Conservation (phyloP, 2,888 invertebrate species). For the Hypercompe scribonia region DNA sequence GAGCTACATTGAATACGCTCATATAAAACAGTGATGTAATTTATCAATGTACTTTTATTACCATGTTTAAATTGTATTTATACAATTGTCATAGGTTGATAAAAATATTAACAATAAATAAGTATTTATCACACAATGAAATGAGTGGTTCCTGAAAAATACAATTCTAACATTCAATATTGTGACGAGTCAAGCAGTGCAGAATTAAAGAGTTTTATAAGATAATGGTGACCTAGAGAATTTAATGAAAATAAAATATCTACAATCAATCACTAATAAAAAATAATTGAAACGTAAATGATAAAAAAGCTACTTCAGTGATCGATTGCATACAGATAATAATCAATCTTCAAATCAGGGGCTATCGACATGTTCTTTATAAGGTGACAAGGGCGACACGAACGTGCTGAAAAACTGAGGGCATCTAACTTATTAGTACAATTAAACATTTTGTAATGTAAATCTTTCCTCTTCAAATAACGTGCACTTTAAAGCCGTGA, state of each 20-base stretch:
- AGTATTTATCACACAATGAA: neutral
- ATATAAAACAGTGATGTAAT: neutral
- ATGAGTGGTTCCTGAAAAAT: neutral
- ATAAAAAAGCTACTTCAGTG: neutral
- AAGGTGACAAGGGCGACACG: neutral
- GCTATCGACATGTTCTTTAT: neutral
- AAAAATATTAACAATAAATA: neutral
- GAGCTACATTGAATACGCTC: neutral
- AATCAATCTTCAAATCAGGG: neutral
- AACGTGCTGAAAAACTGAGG: neutral
- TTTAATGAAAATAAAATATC: neutral
- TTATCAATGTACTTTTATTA: neutral
- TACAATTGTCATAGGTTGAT: too few species aligned
- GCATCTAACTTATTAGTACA: neutral
- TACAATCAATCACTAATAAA: neutral
- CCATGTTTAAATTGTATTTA: neutral
- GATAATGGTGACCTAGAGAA: too few species aligned
- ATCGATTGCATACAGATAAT: neutral
- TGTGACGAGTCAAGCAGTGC: too few species aligned
- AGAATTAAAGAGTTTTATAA: too few species aligned
- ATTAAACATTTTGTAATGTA: neutral
- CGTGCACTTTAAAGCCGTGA: neutral
- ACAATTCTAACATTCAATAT: neutral
- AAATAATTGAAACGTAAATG: neutral
- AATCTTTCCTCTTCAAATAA: neutral